phyloP scores from a whole-genome alignment of 2,797 vertebrate species.

The Onychomys leucogaster region DNA sequence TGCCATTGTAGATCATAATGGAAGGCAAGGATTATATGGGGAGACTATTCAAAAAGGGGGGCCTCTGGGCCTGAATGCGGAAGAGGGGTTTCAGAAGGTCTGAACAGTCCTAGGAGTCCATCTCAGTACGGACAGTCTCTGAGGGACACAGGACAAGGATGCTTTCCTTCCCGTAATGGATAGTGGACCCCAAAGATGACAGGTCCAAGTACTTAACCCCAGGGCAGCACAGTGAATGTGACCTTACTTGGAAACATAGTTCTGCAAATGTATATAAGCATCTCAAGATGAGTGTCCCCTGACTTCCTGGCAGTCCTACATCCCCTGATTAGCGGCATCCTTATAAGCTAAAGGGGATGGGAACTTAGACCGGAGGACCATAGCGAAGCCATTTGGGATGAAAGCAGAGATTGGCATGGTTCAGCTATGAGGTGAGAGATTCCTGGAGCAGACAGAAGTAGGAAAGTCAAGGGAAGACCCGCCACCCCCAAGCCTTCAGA shows the following conservation, averaged over 20 bases:
- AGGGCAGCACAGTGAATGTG: not conserved
- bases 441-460: not conserved
- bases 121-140: not conserved
- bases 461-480: not conserved
- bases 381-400: not conserved
- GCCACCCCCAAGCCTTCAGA: not conserved
- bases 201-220: not conserved
- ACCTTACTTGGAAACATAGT: not conserved
- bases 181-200: not conserved
- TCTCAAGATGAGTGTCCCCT: slow-evolving; percentile 9
- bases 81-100: not conserved
- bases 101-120: not conserved
- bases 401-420: not conserved
- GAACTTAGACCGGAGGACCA: not conserved
- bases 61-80: not conserved
- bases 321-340: not conserved
- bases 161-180: not conserved
- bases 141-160: not conserved
- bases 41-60: not conserved
- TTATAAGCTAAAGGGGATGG: slow-evolving; percentile 10
- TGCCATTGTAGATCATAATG: not conserved
- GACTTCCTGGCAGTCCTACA: not conserved
- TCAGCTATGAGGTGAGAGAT: not conserved
- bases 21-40: not conserved
- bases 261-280: slow-evolving; percentile 16